Evolutionary conservation across 2,113 vertebrate species (phyloP).

Genomic region (Isichthys henryi): DNA sequence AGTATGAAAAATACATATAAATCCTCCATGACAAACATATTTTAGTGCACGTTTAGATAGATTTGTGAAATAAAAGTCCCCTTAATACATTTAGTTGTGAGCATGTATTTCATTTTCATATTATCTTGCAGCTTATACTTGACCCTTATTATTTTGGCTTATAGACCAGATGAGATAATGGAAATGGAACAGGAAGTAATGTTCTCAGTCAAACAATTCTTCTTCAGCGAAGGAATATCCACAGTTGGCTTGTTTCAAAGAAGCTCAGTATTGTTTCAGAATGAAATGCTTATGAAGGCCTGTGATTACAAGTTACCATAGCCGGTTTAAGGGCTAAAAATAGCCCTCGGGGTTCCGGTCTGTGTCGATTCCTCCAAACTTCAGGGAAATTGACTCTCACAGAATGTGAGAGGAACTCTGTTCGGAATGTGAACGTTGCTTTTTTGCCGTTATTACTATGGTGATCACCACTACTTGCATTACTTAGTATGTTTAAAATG

Average conservation of each 20-base stretch:
- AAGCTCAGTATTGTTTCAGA: conserved; percentile 69
- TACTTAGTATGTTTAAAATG: not conserved
- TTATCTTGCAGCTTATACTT: conserved; percentile 20
- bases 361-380: conserved; percentile 47
- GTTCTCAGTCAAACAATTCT: conserved; percentile 6
- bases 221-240: not conserved
- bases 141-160: conserved; percentile 29
- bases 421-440: conserved; percentile 29
- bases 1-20: not conserved
- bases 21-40: not conserved
- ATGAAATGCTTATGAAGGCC: conserved; percentile 64
- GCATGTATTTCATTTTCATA: not conserved
- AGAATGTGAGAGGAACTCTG: conserved; percentile 56
- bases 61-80: not conserved
- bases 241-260: conserved; percentile 48
- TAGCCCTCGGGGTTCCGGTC: conserved; percentile 65
- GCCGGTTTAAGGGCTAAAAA: conserved; percentile 61
- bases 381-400: conserved; percentile 53
- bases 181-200: not conserved
- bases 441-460: not conserved
- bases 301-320: conserved; percentile 70
- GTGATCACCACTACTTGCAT: not conserved
- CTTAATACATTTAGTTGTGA: not conserved
- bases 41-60: not conserved
- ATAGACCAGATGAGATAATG: conserved; percentile 14